These are phyloP conservation scores for Asobara japonica DNA, from an alignment of 1,140 invertebrate species.

Conservation along the genomic window DNA sequence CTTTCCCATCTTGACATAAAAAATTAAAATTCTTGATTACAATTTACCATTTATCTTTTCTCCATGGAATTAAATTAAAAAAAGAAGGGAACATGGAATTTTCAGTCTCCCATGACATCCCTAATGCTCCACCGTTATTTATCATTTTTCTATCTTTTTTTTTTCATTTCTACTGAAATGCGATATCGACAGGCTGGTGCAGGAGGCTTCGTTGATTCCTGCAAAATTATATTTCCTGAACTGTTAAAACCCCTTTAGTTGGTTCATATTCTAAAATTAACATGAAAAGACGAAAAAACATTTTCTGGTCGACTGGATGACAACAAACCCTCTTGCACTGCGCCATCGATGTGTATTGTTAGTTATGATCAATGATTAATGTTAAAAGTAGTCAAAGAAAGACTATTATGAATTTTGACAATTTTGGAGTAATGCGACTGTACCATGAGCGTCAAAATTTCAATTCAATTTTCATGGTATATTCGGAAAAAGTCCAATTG, in stretches of 20 bases:
- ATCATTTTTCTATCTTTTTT: constrained; percentile 9
- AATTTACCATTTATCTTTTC: neutral
- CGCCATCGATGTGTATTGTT: constrained; percentile 24
- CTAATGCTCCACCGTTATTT: constrained; percentile 27
- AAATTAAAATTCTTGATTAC: constrained; percentile 15
- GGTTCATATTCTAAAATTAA: constrained; percentile 10
- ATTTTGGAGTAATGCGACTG: no score
- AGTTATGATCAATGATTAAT: neutral
- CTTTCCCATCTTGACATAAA: constrained; percentile 4
- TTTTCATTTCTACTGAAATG: neutral
- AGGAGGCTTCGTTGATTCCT: constrained; percentile 33
- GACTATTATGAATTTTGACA: no score
- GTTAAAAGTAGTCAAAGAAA: neutral
- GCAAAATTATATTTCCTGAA: constrained; percentile 29
- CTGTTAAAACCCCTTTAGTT: neutral
- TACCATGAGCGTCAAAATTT: no score
- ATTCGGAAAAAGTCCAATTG: no score
- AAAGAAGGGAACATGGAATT: neutral
- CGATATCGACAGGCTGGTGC: constrained; percentile 25
- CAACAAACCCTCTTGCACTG: constrained; percentile 31
- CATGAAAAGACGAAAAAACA: constrained; percentile 15
- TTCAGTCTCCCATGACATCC: constrained; percentile 16
- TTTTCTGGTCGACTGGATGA: constrained; percentile 1
- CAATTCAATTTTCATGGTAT: no score
- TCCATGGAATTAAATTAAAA: neutral